Base-by-base conservation (phyloP, 2,797 vertebrate species). In the Rousettus madagascariensis region DNA sequence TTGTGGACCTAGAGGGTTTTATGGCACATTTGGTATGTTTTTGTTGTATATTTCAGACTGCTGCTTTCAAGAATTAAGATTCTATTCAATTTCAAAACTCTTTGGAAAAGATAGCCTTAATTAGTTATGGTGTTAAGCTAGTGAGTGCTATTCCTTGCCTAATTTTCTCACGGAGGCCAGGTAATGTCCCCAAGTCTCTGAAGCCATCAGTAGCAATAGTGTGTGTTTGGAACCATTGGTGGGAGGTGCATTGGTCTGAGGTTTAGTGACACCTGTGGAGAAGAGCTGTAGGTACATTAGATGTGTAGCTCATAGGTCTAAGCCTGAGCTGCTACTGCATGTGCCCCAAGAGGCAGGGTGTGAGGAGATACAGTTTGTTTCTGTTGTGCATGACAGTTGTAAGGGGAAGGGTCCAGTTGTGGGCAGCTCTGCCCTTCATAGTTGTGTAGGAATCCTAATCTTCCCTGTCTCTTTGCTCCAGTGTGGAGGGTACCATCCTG, bases 1-100 rank as follows among this genome's bases (percentile, higher is more conserved):
- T 24, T 99, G 99, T 98, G 99, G 99, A 68, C 99, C 99, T 17
- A 98, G 99, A 98, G 99, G 99, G 71, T 99, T 99, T 98, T 99
- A 99, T 96, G 99, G 99, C 96, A 99, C 99, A 0, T 99, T 99
- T 97, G 99, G 99, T 99, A 97, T 98, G 99, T 98, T 87, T 36
- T 61, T 74, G 38, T 96, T 1, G 2, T 55, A 30, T 82, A 96
- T 71, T 80, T 84, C 7, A 82, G 22, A 59, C 36, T 28, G 11
- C 20, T 89, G 6, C 51, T 85, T 96, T 83, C 9, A 79, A 66
- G 49, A 38, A 51, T 59, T 75, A 72, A 84, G 28, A 51, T 72
- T 69, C 33, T 20, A 15, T 69, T 78, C 51, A 46, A 85, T 38
- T 74, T 82, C 41, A 88, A 1, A 93, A 66, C 16, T 68, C 38